Evolutionary conservation across 2,888 invertebrate genomes (phyloP).

Genomic region (Drosophila anceps): DNA sequence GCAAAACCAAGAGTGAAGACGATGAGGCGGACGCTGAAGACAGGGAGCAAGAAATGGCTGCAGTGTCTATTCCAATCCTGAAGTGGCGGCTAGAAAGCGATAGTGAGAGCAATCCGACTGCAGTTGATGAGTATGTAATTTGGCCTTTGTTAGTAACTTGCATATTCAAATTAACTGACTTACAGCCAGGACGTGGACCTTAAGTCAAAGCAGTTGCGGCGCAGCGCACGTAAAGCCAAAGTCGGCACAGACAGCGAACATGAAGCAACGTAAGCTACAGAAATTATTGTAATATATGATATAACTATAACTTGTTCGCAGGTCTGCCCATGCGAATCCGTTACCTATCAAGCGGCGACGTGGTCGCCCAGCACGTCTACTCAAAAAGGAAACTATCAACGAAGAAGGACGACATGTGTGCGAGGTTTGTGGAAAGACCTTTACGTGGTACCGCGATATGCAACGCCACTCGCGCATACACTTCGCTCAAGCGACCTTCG

Average conservation of each 20-base stretch:
- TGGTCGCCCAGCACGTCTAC: constrained; percentile 59
- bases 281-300: neutral
- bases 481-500: constrained; percentile 61
- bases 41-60: neutral
- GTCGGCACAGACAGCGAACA: constrained; percentile 36
- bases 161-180: neutral
- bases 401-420: constrained; percentile 74
- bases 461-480: constrained; percentile 80
- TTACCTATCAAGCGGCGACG: constrained; percentile 59
- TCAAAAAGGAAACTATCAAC: constrained; percentile 41
- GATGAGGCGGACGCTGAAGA: neutral
- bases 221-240: constrained; percentile 51
- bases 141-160: no score
- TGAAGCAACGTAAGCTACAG: constrained; percentile 33
- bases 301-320: constrained; percentile 2
- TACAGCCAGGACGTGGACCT: constrained; percentile 26
- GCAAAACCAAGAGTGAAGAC: neutral
- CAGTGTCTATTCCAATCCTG: constrained; percentile 3
- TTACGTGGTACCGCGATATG: constrained; percentile 82
- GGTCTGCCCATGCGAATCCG: neutral
- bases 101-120: constrained; percentile 28
- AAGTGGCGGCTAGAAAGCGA: constrained; percentile 47
- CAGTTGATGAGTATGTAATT: constrained; percentile 35
- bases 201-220: constrained; percentile 33
- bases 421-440: constrained; percentile 79